A percentile compares a stretch with the other conserved stretches of the same genome.
Conservation (phyloP, 1,140 invertebrate species). For the Papilio glaucus region DNA sequence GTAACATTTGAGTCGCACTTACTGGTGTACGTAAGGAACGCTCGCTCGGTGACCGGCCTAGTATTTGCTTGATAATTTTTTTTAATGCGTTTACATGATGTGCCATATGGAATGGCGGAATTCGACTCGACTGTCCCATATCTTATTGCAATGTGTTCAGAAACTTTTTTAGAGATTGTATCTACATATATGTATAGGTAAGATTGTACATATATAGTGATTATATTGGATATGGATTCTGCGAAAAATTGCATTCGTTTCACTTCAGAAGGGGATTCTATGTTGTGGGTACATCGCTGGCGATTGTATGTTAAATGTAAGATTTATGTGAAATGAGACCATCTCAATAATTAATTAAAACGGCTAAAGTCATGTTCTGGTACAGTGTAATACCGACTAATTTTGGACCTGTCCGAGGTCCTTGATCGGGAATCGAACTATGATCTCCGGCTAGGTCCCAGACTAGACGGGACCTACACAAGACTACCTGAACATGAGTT, state of each 20-base stretch:
- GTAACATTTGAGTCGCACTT: constrained; percentile 48
- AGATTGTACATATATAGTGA: constrained; percentile 66
- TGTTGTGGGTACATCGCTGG: constrained; percentile 23
- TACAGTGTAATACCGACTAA: no score
- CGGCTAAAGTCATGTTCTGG: no score
- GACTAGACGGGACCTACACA: no score
- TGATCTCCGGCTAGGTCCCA: no score
- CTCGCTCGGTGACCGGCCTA: constrained; percentile 60
- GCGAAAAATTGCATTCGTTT: constrained; percentile 35
- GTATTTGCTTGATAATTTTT: background rate
- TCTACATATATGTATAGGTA: constrained; percentile 60
- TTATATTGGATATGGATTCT: constrained; percentile 39
- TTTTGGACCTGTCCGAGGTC: no score
- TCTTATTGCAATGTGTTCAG: constrained; percentile 80
- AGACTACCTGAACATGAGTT: no score
- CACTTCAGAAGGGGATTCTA: background rate
- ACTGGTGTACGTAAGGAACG: constrained; percentile 65
- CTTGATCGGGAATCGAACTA: no score
- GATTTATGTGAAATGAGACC: background rate
- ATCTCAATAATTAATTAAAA: no score
- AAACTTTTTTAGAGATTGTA: constrained; percentile 70
- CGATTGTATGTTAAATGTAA: constrained; percentile 18
- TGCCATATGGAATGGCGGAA: constrained; percentile 39
- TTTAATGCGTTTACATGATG: constrained; percentile 16
- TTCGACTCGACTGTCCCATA: constrained; percentile 59